Evolutionary conservation across 2,113 vertebrate genomes (phyloP).

Genomic region (Urocitellus parryii): DNA sequence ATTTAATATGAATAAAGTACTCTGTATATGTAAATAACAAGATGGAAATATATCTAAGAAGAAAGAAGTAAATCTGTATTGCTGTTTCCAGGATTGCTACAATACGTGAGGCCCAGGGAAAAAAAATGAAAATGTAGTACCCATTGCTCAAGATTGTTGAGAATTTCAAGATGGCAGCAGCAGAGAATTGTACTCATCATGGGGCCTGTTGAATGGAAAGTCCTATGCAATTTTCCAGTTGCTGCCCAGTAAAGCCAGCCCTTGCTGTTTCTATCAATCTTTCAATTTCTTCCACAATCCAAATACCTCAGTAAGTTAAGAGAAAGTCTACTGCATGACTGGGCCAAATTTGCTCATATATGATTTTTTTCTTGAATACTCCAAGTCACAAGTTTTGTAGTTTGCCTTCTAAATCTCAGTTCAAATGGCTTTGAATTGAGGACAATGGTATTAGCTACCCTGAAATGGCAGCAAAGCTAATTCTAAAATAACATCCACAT

Average conservation of each 20-base stretch:
- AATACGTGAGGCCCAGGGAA: neutral
- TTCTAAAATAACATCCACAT: conserved; percentile 73
- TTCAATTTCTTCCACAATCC: neutral
- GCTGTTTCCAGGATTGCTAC: neutral
- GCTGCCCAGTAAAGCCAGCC: neutral
- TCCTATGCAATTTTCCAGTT: neutral
- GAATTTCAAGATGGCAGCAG: conserved; percentile 34
- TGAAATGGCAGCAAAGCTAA: conserved; percentile 56
- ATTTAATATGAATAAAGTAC: neutral
- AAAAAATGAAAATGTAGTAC: neutral
- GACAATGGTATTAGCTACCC: conserved; percentile 38
- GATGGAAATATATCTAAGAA: neutral
- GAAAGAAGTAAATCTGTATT: neutral
- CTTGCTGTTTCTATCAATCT: neutral
- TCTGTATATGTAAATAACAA: neutral
- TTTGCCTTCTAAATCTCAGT: conserved; percentile 41
- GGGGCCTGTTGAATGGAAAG: neutral
- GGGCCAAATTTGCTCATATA: neutral
- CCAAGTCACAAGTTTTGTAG: conserved; percentile 15
- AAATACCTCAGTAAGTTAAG: conserved; percentile 17
- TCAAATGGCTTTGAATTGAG: conserved; percentile 58
- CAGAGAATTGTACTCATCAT: neutral
- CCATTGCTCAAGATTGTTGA: conserved; percentile 8
- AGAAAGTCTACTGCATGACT: neutral
- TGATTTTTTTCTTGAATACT: conserved; percentile 52